Conservation (phyloP, 2,888 invertebrate species). For the Cephalotes varians region DNA sequence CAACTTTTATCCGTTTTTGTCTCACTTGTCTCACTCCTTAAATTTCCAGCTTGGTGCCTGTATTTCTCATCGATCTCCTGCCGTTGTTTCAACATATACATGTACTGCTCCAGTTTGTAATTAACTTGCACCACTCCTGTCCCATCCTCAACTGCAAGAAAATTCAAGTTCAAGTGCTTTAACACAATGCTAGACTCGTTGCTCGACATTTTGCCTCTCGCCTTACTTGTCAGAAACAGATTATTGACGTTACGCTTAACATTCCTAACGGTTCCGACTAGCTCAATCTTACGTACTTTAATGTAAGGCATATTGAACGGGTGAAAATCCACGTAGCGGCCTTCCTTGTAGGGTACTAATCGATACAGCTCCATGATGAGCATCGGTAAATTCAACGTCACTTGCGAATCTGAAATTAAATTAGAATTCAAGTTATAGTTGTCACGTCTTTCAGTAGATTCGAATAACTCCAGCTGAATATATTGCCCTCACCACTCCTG, state of each 20-base stretch:
- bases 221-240: constrained; percentile 32
- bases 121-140: constrained; percentile 13
- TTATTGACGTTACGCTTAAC: not conserved
- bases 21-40: not conserved
- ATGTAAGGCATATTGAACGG: constrained; percentile 28
- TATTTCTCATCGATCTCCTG: constrained; percentile 18
- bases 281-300: constrained; percentile 33
- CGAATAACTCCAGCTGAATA: not conserved
- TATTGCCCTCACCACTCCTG: not conserved
- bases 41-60: not conserved
- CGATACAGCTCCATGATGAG: constrained; percentile 28
- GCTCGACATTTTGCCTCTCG: not conserved
- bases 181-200: not conserved
- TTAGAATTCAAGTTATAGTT: not conserved
- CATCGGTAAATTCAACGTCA: constrained; percentile 6
- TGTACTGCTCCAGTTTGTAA: constrained; percentile 5
- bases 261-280: constrained; percentile 3
- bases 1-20: not conserved
- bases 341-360: constrained; percentile 35
- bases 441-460: not conserved
- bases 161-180: not conserved
- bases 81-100: not conserved
- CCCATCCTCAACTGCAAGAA: constrained; percentile 38
- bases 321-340: constrained; percentile 7
- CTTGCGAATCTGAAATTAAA: constrained; percentile 27